phyloP scores from a whole-genome alignment of 2,888 invertebrate genomes.

The Eutolmus rufibarbis region DNA sequence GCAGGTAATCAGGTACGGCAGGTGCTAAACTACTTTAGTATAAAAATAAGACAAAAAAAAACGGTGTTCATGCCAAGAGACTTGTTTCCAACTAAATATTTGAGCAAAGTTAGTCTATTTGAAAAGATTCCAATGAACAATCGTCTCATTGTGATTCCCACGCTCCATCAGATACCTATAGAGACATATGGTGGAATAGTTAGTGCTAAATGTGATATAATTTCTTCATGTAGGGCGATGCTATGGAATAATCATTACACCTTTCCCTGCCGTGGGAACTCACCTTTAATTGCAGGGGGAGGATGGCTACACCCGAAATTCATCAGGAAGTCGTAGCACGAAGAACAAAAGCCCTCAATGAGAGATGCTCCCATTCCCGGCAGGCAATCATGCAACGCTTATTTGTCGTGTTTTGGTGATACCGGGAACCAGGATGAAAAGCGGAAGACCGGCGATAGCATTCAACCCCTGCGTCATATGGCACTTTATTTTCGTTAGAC shows the following conservation, averaged over 20 bases:
- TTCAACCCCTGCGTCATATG: not conserved
- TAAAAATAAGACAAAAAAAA: not conserved
- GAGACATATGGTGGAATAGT: constrained; percentile 37
- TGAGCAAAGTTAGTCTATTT: not conserved
- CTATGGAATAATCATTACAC: constrained; percentile 36
- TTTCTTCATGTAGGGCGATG: not conserved
- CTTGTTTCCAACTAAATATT: not conserved
- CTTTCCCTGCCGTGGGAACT: not conserved
- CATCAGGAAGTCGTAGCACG: not conserved
- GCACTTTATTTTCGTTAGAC: not conserved
- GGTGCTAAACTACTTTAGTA: not conserved
- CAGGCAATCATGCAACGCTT: constrained; percentile 27
- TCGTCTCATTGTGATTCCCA: constrained; percentile 30
- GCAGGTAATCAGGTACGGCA: not conserved
- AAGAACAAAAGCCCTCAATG: constrained; percentile 30
- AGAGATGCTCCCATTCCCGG: constrained; percentile 41
- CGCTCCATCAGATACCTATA: constrained; percentile 38
- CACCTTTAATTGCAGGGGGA: not conserved
- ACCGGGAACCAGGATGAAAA: not conserved
- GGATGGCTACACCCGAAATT: not conserved
- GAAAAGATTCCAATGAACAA: not conserved
- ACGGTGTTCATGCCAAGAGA: not conserved
- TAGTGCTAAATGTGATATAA: not conserved
- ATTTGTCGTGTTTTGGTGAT: constrained; percentile 4
- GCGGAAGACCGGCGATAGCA: not conserved